Evolutionary conservation across 2,888 invertebrate genomes (phyloP), one percentile per base, ranked within the genome.

Genomic region (Clistopyga incitator): DNA sequence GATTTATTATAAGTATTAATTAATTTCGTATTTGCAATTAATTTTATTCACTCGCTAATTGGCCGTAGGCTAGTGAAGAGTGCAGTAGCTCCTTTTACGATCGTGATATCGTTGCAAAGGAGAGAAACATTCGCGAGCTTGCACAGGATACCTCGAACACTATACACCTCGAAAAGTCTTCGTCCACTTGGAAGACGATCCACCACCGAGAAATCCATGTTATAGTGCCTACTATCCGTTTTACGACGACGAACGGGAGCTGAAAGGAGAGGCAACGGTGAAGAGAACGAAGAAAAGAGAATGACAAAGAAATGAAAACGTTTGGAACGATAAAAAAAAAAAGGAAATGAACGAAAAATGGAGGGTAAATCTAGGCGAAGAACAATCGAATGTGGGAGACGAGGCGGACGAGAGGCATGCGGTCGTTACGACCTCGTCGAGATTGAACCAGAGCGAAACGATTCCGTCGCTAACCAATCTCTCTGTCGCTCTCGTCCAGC

Each of bases 341-440:
- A 45, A 15, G 23, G 42, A 20, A 65, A 42, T 29, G 65, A 67
- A 67, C 25, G 42, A 67, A 67, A 67, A 67, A 47, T 67, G 8
- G 15, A 45, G 25, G 47, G 13, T 8, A 25, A 67, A 67, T 67
- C 25, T 67, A 25, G 47, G 47, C 67, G 67, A 45, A 25, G 45
- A 67, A 67, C 67, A 67, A 67, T 67, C 67, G 47, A 67, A 25
- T 23, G 67, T 47, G 67, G 25, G 18, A 67, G 45, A 47, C 67
- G 67, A 45, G 25, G 15, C 47, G 23, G 8, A 45, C 67, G 13
- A 67, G 34, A 18, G 18, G 13, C 67, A 67, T 10, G 47, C n/a
- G 10, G 47, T 67, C 67, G 67, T 67, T 67, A 67, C 67, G 67
- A 67, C 67, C 25, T 67, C 67, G 67, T 67, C 67, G 45, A 47